These are phyloP conservation scores for Cetoscarus ocellatus DNA, from an alignment of 2,797 vertebrate species.

Conservation along the genomic window DNA sequence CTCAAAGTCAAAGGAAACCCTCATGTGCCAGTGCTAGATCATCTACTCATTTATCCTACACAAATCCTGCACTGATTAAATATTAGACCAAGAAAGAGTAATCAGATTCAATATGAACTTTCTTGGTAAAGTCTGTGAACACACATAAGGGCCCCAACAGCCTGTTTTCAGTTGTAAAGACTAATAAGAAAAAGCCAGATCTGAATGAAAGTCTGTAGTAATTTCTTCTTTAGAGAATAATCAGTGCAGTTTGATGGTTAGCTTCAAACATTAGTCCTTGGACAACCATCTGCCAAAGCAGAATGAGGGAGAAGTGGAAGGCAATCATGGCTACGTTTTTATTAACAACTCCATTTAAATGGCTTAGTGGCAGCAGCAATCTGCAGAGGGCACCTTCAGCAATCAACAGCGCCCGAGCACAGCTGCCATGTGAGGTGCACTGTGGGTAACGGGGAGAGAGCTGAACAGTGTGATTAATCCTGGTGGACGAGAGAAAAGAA, in stretches of 20 bases:
- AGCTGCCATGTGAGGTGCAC: slow-evolving; percentile 75
- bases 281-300: slow-evolving; percentile 62
- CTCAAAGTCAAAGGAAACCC: no score
- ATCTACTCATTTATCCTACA: no score
- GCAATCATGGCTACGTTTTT: slow-evolving; percentile 78
- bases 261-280: slow-evolving; percentile 41
- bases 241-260: slow-evolving; percentile 28
- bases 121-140: no score
- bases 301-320: slow-evolving; percentile 62
- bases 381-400: slow-evolving; percentile 83
- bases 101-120: no score
- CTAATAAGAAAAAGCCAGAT: neutral
- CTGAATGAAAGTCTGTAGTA: neutral
- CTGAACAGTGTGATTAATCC: slow-evolving; percentile 76
- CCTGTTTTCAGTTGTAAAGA: no score
- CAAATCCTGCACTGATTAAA: no score
- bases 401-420: slow-evolving; percentile 74
- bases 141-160: no score
- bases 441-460: slow-evolving; percentile 51
- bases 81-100: no score
- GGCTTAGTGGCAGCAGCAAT: slow-evolving; percentile 73
- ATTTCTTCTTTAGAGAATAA: neutral
- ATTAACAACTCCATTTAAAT: slow-evolving; percentile 81
- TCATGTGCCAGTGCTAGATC: no score
- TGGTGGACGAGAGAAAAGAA: slow-evolving; percentile 62